Evolutionary conservation across 2,113 vertebrate species (phyloP).

Genomic region (Seriola rivoliana): DNA sequence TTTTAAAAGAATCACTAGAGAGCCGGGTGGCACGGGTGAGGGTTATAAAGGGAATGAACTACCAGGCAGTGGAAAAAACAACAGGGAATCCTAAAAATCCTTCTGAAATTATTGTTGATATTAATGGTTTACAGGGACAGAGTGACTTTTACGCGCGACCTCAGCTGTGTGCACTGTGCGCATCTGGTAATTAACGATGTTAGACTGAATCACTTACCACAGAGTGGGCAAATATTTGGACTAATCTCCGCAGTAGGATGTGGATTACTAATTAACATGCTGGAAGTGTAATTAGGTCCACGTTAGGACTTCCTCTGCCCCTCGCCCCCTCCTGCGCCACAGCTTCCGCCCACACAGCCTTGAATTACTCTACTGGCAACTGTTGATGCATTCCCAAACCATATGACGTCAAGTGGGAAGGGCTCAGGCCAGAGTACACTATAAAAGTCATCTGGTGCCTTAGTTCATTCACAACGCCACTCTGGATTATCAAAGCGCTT

Average conservation of each 20-base stretch:
- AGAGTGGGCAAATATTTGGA: conserved; percentile 60
- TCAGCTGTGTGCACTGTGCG: not conserved
- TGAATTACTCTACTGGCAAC: conserved; percentile 76
- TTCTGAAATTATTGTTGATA: not conserved
- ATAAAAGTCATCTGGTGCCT: conserved; percentile 48
- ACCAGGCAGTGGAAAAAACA: conserved; percentile 1
- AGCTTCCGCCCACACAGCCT: conserved; percentile 74
- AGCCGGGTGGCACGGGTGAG: not conserved
- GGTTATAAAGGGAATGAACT: conserved; percentile 17
- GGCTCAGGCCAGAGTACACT: conserved; percentile 28
- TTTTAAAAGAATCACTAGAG: conserved; percentile 7
- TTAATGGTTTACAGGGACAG: not conserved
- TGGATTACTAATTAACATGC: conserved; percentile 75
- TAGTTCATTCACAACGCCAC: conserved; percentile 68
- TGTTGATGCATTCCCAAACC: conserved; percentile 72
- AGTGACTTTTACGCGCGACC: not conserved
- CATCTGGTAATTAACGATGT: conserved; percentile 36
- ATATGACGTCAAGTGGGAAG: conserved; percentile 81
- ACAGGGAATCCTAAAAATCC: not conserved
- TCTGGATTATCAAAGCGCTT: conserved; percentile 64
- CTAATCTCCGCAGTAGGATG: conserved; percentile 58
- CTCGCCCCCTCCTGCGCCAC: conserved; percentile 28
- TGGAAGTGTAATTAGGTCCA: conserved; percentile 61
- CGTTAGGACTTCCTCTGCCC: conserved; percentile 71
- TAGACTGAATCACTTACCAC: conserved; percentile 34